Percentiles rank a stretch among this genome's conserved stretches.
These are phyloP conservation scores for Corydoras sp. DNA, from an alignment of 2,113 vertebrate species.

Conservation along the genomic window DNA sequence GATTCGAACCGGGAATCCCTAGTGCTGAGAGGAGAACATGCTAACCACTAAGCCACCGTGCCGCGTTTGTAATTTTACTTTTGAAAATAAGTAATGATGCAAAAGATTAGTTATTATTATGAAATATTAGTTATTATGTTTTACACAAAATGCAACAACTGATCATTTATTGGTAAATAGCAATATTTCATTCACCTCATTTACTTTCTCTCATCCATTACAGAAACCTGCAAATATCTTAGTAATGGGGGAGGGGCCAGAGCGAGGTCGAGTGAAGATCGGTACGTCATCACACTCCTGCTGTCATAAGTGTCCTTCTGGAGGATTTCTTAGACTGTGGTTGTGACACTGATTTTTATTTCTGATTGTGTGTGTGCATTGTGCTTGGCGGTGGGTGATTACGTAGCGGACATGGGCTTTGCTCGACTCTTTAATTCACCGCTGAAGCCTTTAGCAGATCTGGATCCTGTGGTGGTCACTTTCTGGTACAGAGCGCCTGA, in stretches of 20 bases:
- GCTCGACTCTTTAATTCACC: conserved; percentile 99
- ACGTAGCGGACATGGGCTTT: conserved; percentile 97
- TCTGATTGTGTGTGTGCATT: conserved; percentile 16
- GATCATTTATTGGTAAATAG: too few relatives aligned
- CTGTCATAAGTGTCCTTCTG: conserved; percentile 24
- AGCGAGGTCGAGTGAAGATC: conserved; percentile 99
- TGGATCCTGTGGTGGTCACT: conserved; percentile 98
- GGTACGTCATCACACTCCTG: conserved; percentile 74
- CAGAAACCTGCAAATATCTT: conserved; percentile 99
- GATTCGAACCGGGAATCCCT: too few relatives aligned
- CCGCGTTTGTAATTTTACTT: too few relatives aligned
- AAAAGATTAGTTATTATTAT: too few relatives aligned
- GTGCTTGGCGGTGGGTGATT: neutral
- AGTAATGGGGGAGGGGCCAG: conserved; percentile 99
- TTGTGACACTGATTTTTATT: neutral
- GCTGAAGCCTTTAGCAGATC: conserved; percentile 99
- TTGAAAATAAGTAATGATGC: too few relatives aligned
- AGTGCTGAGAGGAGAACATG: too few relatives aligned
- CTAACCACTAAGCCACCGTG: too few relatives aligned
- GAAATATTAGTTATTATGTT: too few relatives aligned
- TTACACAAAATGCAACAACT: too few relatives aligned
- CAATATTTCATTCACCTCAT: neutral
- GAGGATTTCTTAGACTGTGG: neutral
- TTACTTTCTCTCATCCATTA: conserved; percentile 48
- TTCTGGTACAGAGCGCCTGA: conserved; percentile 99